These are phyloP conservation scores for Meda fulgida DNA, from an alignment of 2,797 vertebrate species.

Conservation along the genomic window DNA sequence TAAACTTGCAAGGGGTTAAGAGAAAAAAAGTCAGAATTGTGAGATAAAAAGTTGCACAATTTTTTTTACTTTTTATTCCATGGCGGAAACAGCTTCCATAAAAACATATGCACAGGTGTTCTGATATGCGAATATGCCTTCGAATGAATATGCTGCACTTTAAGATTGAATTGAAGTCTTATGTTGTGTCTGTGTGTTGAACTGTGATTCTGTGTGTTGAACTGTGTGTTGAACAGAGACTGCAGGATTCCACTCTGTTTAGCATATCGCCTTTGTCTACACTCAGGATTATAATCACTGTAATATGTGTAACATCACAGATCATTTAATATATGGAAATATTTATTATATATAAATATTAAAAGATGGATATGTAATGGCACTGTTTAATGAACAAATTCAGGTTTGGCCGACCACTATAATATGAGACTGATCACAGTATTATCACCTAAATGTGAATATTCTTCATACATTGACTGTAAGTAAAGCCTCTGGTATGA, in stretches of 20 bases:
- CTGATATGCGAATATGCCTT: slow-evolving; percentile 18
- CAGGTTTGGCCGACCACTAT: background rate
- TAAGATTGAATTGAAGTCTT: slow-evolving; percentile 9
- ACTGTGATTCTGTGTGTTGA: slow-evolving; percentile 27
- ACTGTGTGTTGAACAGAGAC: slow-evolving; percentile 35
- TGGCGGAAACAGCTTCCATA: background rate
- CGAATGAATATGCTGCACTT: slow-evolving; percentile 15
- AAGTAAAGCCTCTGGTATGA: background rate
- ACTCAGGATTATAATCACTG: slow-evolving; percentile 26
- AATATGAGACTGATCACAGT: background rate
- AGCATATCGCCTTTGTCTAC: slow-evolving; percentile 17
- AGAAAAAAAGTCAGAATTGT: background rate
- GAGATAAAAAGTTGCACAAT: background rate
- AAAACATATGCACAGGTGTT: background rate
- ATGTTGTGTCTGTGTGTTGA: slow-evolving; percentile 35
- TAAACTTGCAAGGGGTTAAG: background rate
- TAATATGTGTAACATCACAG: background rate
- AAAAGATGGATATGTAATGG: background rate
- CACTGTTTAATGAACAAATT: background rate
- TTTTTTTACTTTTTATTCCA: background rate
- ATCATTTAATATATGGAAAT: background rate
- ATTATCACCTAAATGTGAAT: background rate
- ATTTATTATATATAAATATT: slow-evolving; percentile 6
- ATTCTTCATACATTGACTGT: background rate
- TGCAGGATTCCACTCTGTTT: slow-evolving; percentile 14